Evolutionary conservation across 2,113 vertebrate species (phyloP).

Genomic region (Equus przewalskii): DNA sequence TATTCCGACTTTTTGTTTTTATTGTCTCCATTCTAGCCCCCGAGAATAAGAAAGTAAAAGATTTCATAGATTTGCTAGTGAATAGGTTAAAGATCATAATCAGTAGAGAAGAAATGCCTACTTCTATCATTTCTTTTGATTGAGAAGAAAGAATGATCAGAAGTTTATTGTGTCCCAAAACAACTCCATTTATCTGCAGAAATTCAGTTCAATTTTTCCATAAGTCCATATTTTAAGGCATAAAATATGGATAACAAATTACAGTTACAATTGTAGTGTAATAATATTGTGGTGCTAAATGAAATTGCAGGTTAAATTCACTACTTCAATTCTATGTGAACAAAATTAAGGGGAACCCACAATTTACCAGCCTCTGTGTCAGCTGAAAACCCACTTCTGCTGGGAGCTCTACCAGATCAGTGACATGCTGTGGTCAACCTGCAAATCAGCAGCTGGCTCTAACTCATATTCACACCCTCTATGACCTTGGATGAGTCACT

Average conservation of each 20-base stretch:
- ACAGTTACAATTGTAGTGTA: background rate
- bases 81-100: background rate
- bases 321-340: background rate
- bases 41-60: constrained; percentile 30
- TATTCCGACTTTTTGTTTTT: background rate
- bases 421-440: background rate
- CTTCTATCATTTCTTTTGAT: background rate
- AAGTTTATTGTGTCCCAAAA: background rate
- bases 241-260: background rate
- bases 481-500: background rate
- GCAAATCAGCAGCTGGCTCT: background rate
- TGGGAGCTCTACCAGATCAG: background rate
- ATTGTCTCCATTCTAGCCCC: background rate
- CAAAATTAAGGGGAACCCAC: background rate
- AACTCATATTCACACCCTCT: background rate
- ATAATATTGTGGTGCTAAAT: background rate
- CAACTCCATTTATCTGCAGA: background rate
- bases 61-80: background rate
- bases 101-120: background rate
- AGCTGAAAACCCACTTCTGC: background rate
- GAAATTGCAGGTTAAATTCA: background rate
- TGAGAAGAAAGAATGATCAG: background rate
- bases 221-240: background rate
- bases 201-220: background rate
- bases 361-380: background rate